A percentile compares a stretch with the other conserved stretches of the same genome.
These are phyloP conservation scores for Cricetomys ansorgei DNA, from an alignment of 2,113 vertebrate genomes.

Conservation along the genomic window DNA sequence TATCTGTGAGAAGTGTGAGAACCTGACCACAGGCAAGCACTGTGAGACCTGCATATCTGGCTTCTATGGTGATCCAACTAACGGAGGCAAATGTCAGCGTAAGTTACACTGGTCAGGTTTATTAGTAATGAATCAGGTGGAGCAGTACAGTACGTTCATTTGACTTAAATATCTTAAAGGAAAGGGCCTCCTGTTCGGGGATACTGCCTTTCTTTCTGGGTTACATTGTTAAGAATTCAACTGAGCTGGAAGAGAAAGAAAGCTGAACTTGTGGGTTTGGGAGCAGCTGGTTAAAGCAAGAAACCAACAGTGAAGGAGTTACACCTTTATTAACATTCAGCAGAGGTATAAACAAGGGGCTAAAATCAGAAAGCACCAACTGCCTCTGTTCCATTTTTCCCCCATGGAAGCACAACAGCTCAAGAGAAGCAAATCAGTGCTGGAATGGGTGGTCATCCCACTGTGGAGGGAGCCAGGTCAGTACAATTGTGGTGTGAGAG, in stretches of 20 bases:
- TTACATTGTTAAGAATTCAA: conserved; percentile 6
- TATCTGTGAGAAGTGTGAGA: conserved; percentile 96
- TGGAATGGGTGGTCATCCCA: background rate
- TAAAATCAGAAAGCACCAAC: background rate
- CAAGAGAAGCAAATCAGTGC: background rate
- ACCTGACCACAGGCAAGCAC: conserved; percentile 96
- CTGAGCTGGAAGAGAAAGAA: background rate
- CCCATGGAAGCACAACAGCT: background rate
- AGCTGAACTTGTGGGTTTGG: background rate
- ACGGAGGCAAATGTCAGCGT: conserved; percentile 97
- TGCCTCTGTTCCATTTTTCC: background rate
- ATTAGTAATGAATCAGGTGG: background rate
- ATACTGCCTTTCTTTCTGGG: conserved; percentile 23
- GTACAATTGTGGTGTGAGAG: background rate
- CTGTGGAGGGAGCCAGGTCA: background rate
- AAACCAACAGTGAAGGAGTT: background rate
- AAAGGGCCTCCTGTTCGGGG: conserved; percentile 23
- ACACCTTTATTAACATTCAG: background rate
- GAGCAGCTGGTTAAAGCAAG: background rate
- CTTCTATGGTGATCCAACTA: conserved; percentile 98
- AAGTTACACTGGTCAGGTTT: conserved; percentile 83
- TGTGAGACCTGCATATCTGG: conserved; percentile 97
- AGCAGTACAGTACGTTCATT: background rate
- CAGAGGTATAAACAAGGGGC: background rate
- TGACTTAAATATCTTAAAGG: background rate